Evolutionary conservation across 2,888 invertebrate genomes (phyloP).

Genomic region (Gnatocerus cornutus): DNA sequence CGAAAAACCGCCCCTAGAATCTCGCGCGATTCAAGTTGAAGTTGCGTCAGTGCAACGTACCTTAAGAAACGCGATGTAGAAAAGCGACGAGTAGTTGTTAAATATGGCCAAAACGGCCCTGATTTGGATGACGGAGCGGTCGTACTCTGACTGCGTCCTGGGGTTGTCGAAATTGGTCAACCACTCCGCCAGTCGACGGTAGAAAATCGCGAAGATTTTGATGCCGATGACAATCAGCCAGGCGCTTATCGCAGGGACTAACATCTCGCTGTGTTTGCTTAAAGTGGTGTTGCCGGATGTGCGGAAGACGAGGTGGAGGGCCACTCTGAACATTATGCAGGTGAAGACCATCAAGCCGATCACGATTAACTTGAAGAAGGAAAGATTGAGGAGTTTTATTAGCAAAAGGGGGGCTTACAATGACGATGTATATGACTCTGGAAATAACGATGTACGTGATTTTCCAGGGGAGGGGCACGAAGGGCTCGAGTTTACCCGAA

Average conservation of each 20-base stretch:
- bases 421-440: neutral
- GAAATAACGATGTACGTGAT: neutral
- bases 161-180: slow-evolving; percentile 67
- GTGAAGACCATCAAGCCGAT: slow-evolving; percentile 50
- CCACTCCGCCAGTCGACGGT: slow-evolving; percentile 58
- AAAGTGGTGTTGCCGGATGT: slow-evolving; percentile 9
- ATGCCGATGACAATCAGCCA: slow-evolving; percentile 59
- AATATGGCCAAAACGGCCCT: slow-evolving; percentile 63
- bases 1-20: slow-evolving; percentile 46
- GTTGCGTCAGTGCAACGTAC: no score
- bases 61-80: slow-evolving; percentile 66
- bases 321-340: slow-evolving; percentile 50
- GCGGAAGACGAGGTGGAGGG: slow-evolving; percentile 13
- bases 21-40: neutral
- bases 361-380: slow-evolving; percentile 41
- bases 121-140: slow-evolving; percentile 66
- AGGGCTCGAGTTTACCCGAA: neutral
- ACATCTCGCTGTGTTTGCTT: neutral
- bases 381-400: neutral
- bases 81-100: slow-evolving; percentile 64
- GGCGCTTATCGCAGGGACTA: slow-evolving; percentile 31
- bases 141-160: slow-evolving; percentile 64
- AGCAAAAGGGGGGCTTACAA: slow-evolving; percentile 6
- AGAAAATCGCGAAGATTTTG: slow-evolving; percentile 58
- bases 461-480: neutral